Evolutionary conservation across 2,797 vertebrate genomes (phyloP), one percentile per base, ranked within the genome.

Genomic region (Brachymystax lenok): DNA sequence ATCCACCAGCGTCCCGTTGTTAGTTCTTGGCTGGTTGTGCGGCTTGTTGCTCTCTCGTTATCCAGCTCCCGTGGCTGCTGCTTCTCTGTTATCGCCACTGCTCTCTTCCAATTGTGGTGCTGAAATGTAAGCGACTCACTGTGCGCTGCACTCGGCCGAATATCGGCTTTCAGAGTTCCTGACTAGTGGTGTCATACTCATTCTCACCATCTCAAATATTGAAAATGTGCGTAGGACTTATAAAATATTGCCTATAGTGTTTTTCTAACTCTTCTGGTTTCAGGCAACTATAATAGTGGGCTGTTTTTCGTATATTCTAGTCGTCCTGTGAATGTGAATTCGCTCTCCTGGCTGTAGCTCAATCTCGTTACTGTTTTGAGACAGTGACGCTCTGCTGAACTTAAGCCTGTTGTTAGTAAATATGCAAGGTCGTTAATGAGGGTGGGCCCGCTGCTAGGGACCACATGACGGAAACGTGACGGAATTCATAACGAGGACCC

Each of bases 401-500:
- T 93, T 90, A 88, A 83, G 83, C 78, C 79, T 40, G 92, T 84
- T 94, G 95, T 94, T 95, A 94, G 96, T 96, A 96, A 96, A 97
- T 96, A 95, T 93, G 93, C 93, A 92, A 46, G 92, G 8, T 70
- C 90, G 89, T 93, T 96, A 96, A 97, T 95, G 94, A 96, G 95
- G 95, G 73, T 75, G 40, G 64, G 4, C 69, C 83, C 90, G 90
- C 94, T 93, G 93, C 82, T 80, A 81, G 76, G 79, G 81, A 84
- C 84, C 83, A 73, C 88, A 91, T 66, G 40, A 79, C 74, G 70
- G 59, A 80, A 80, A 92, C 87, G 90, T 91, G 90, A 91, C 81
- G 35, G 79, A 91, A 80, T 84, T 91, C 87, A 91, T 89, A 93
- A 93, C 86, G 86, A 92, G 85, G 72, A 77, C 78, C 13, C 74